Base-by-base conservation (phyloP, 2,113 vertebrate species). In the Engraulis encrasicolus region DNA sequence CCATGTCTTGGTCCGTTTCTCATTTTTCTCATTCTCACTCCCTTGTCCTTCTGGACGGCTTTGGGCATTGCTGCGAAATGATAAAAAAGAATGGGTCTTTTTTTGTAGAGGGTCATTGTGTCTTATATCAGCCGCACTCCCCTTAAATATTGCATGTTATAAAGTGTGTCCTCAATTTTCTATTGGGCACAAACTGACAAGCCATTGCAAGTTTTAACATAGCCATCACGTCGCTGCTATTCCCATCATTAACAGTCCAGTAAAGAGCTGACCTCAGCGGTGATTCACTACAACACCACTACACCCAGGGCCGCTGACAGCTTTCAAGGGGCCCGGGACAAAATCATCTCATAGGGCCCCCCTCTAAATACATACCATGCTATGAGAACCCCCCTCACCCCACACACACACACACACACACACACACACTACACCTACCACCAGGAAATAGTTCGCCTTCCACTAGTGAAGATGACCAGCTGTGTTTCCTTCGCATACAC, bases 121-220 rank as follows among this genome's bases (percentile, higher is more conserved):
- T 78, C 71, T 78, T 78, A 50, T 66, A 45, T 89, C 17, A 58
- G 71, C 9, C 40, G n/a, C n/a, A n/a, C 40, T 45, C 40, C 77
- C 81, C 23, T 79, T 83, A 40, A 83, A 85, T 78, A 85, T 80
- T 66, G 9, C 58, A 81, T n/a, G 58, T 77, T 78, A 82, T 84
- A 88, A 86, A 83, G 81, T 80, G 27, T 81, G 34, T 27, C 14
- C 79, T 85, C 45, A 20, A 36, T 85, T 89, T 82, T 61, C 36
- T 58, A 40, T 23, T 58, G 23, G 11, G 38, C 23, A 79, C 27
- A 34, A 19, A 6, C 34, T 12, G 78, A 84, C 71, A 71, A 85
- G 82, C 78, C 45, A 74, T 82, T 86, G 85, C 88, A 87, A 61
- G 83, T 88, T 87, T 89, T 88, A 88, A 88, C 84, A 80, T 80